These are phyloP conservation scores for Himalopsyche kuldschensis DNA, from an alignment of 2,888 invertebrate species.

Conservation along the genomic window DNA sequence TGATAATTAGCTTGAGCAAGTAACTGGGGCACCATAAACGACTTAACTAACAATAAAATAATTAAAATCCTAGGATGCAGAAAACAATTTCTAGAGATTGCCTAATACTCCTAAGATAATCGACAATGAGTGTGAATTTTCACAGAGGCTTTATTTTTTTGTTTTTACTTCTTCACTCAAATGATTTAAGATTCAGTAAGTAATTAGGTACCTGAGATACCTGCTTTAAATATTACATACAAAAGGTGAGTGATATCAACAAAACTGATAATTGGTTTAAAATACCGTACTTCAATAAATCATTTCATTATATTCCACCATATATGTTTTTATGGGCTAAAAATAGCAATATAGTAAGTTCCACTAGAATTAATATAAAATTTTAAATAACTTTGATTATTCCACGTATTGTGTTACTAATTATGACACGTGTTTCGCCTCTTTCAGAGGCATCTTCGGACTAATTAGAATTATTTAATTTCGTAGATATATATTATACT, in stretches of 20 bases:
- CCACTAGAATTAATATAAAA: too few relatives aligned
- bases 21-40: background rate
- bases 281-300: too few relatives aligned
- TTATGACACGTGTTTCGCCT: too few relatives aligned
- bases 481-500: too few relatives aligned
- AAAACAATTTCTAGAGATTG: constrained; percentile 1
- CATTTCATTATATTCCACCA: too few relatives aligned
- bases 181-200: background rate
- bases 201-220: background rate
- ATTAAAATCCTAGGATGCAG: background rate
- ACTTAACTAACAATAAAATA: background rate
- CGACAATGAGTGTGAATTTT: constrained; percentile 33
- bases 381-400: too few relatives aligned
- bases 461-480: too few relatives aligned
- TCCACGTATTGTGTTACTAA: too few relatives aligned
- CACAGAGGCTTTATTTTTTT: background rate
- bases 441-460: too few relatives aligned
- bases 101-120: constrained; percentile 14
- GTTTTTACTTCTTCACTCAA: background rate
- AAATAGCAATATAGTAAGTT: too few relatives aligned
- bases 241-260: background rate
- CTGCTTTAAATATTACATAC: background rate
- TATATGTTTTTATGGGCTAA: too few relatives aligned
- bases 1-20: background rate
- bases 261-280: too few relatives aligned